A percentile compares a stretch with the other conserved stretches of the same genome.
phyloP scores from a whole-genome alignment of 2,113 vertebrate genomes.

The Laticauda laticaudata region DNA sequence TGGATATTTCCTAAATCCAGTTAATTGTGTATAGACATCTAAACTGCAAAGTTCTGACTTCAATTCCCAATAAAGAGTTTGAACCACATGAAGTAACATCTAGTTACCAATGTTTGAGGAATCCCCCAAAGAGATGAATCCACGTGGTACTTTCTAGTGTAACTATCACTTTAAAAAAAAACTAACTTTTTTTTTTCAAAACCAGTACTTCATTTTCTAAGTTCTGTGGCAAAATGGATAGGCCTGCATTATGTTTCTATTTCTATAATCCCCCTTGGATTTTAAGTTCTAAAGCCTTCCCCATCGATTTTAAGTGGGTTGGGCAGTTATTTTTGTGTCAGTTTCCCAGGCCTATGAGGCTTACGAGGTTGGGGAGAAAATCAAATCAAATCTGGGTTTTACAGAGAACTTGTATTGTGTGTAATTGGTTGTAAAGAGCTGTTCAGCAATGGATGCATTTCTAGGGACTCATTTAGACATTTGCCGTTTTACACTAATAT shows the following conservation, averaged over 20 bases:
- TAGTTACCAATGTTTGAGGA: background rate
- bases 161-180: background rate
- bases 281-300: background rate
- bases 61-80: background rate
- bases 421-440: background rate
- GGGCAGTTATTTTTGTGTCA: background rate
- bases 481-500: conserved; percentile 2
- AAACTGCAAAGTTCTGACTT: background rate
- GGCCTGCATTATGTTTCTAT: background rate
- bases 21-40: background rate
- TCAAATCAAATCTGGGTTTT: background rate
- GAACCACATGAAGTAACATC: background rate
- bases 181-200: too few relatives aligned
- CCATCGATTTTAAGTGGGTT: background rate
- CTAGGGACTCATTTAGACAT: background rate
- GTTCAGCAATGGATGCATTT: background rate
- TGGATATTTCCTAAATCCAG: background rate
- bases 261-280: background rate
- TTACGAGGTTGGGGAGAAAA: background rate
- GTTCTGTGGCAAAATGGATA: background rate
- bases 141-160: background rate
- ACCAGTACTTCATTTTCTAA: background rate
- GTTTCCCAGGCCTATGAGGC: background rate
- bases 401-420: background rate
- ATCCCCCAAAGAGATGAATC: background rate